Percentiles rank a stretch among this genome's conserved stretches.
Evolutionary conservation across 1,140 invertebrate genomes (phyloP).

Genomic region (Calycopis cecrops): DNA sequence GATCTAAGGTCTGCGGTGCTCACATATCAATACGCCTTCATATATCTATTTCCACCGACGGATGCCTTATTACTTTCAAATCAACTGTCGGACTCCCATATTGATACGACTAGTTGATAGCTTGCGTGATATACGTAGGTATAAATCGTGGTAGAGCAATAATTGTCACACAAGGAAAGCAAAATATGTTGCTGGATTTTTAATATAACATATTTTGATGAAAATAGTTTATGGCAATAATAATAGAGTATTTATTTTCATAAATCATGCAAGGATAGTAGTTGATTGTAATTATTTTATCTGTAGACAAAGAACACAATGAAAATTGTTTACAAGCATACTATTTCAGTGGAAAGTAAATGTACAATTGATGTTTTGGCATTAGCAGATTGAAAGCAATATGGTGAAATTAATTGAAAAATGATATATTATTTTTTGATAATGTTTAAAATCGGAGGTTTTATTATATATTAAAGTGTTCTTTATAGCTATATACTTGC

Average conservation of each 20-base stretch:
- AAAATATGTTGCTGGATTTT: conserved; percentile 3
- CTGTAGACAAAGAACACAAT: too few relatives aligned
- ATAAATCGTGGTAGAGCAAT: conserved; percentile 3
- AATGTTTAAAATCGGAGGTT: background rate
- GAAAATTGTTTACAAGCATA: too few relatives aligned
- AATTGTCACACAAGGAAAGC: background rate
- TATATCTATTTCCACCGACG: conserved; percentile 28
- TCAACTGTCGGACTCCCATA: background rate
- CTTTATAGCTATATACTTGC: background rate
- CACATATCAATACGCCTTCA: conserved; percentile 33
- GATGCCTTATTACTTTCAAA: conserved; percentile 11
- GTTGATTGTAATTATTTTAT: too few relatives aligned
- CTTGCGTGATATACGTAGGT: background rate
- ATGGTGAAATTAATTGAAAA: background rate
- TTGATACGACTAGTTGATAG: background rate
- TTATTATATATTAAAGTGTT: conserved; percentile 8
- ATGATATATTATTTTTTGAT: conserved; percentile 3
- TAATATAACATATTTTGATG: conserved; percentile 6
- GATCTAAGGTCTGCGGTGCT: conserved; percentile 29
- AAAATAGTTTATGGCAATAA: conserved; percentile 8
- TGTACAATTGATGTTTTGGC: background rate
- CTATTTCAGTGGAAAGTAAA: too few relatives aligned
- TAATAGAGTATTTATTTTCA: conserved; percentile 5
- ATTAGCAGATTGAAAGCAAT: conserved; percentile 1
- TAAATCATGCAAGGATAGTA: background rate